Percentiles rank a stretch among this genome's conserved stretches.
Conservation (phyloP, 2,888 invertebrate genomes). For the Apomyelois bistriatella region DNA sequence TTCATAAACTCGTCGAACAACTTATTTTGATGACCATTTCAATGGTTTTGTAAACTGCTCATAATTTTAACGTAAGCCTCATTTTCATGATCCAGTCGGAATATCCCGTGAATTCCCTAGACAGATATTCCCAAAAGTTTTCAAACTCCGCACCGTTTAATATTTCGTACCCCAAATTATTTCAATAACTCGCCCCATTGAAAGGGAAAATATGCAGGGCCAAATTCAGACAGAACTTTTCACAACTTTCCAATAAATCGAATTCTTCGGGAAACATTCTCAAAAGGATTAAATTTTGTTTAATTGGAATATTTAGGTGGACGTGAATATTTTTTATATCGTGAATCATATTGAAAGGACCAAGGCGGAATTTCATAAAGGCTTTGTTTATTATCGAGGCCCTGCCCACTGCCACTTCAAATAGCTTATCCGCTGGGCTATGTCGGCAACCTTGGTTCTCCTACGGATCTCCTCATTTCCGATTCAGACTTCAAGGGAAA, state of each 20-base stretch:
- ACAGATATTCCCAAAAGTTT: conserved; percentile 17
- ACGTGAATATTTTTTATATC: conserved; percentile 27
- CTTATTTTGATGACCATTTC: too few species aligned
- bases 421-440: too few species aligned
- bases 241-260: conserved; percentile 36
- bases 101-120: conserved; percentile 17
- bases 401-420: too few species aligned
- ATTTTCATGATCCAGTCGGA: conserved; percentile 18
- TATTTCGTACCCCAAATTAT: conserved; percentile 30
- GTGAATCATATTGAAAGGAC: conserved; percentile 25
- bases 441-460: too few species aligned
- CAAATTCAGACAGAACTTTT: conserved; percentile 32
- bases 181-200: conserved; percentile 29
- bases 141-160: conserved; percentile 15
- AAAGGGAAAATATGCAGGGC: conserved; percentile 29
- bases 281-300: conserved; percentile 38
- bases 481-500: too few species aligned
- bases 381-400: too few species aligned
- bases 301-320: conserved; percentile 39
- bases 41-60: too few species aligned
- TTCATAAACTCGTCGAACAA: too few species aligned
- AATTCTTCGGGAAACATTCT: conserved; percentile 34
- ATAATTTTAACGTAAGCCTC: too few species aligned
- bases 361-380: conserved; percentile 36
- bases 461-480: too few species aligned